phyloP scores from a whole-genome alignment of 1,140 invertebrate genomes.

The Drosophila seguyi region DNA sequence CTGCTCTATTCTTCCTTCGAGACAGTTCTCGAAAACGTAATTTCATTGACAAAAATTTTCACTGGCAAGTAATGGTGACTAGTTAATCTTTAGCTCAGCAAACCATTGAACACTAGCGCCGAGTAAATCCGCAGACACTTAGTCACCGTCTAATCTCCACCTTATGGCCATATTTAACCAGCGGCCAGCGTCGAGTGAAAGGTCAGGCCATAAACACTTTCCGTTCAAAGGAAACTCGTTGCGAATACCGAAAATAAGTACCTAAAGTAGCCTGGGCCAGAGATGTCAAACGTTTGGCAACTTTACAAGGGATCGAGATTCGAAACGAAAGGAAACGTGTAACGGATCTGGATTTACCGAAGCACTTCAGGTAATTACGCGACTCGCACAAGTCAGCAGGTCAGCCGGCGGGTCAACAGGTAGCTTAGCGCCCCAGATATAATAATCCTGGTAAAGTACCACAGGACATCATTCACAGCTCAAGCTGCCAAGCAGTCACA shows the following conservation, averaged over 20 bases:
- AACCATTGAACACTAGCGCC: constrained; percentile 12
- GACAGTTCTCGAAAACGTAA: too few relatives aligned
- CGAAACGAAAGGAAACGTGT: not conserved
- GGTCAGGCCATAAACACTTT: constrained; percentile 58
- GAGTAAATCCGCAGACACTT: constrained; percentile 27
- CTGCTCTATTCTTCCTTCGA: too few relatives aligned
- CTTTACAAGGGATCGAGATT: constrained; percentile 41
- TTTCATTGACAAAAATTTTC: constrained; percentile 26
- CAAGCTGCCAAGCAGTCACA: constrained; percentile 63
- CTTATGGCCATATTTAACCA: constrained; percentile 24
- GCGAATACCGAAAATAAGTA: constrained; percentile 3
- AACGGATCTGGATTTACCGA: constrained; percentile 37
- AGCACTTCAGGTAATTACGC: constrained; percentile 69
- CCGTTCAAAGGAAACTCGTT: constrained; percentile 6
- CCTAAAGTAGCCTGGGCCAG: constrained; percentile 1
- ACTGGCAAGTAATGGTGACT: not conserved
- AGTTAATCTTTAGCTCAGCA: constrained; percentile 31
- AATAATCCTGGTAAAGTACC: constrained; percentile 70
- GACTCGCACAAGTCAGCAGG: constrained; percentile 54
- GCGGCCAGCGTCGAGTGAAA: constrained; percentile 33
- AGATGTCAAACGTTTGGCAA: constrained; percentile 47
- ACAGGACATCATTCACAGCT: constrained; percentile 75
- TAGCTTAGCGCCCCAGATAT: constrained; percentile 62
- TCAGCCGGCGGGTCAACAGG: constrained; percentile 33
- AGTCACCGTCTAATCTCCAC: constrained; percentile 39